phyloP scores from a whole-genome alignment of 1,140 invertebrate genomes.

The Drosophila biarmipes region DNA sequence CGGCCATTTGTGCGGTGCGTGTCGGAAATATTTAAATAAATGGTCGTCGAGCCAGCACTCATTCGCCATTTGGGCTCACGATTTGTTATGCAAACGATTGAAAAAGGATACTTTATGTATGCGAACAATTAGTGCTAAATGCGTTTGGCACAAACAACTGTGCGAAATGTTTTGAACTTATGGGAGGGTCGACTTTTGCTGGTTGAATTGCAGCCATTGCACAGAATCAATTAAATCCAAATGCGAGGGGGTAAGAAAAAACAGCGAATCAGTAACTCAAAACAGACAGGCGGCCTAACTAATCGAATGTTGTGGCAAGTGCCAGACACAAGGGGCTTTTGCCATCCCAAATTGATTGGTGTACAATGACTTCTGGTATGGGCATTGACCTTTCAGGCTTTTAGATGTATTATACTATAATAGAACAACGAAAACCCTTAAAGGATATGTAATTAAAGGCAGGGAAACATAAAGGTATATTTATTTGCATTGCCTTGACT shows the following conservation, averaged over 20 bases:
- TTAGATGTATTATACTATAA: background rate
- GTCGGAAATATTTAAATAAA: conserved; percentile 32
- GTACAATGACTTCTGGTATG: background rate
- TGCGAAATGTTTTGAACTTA: conserved; percentile 24
- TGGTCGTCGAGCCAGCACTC: conserved; percentile 1
- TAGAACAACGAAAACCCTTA: background rate
- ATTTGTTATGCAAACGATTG: conserved; percentile 36
- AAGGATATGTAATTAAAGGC: background rate
- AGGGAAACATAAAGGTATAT: background rate
- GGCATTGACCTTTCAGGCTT: conserved; percentile 1
- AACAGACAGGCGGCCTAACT: conserved; percentile 4
- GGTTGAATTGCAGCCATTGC: conserved; percentile 25
- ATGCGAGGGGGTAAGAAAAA: conserved; percentile 13
- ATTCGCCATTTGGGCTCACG: conserved; percentile 1
- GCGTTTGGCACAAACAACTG: conserved; percentile 26
- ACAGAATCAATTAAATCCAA: conserved; percentile 68
- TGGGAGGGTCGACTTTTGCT: conserved; percentile 19
- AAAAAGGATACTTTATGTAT: conserved; percentile 25
- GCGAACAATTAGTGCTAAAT: conserved; percentile 49
- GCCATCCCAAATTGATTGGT: background rate
- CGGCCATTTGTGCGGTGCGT: conserved; percentile 17
- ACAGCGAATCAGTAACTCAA: conserved; percentile 16
- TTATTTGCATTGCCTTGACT: background rate
- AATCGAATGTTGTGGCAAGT: conserved; percentile 41
- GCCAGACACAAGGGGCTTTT: background rate